Evolutionary conservation across 2,113 vertebrate genomes (phyloP).

Genomic region (Crotalus helleri): DNA sequence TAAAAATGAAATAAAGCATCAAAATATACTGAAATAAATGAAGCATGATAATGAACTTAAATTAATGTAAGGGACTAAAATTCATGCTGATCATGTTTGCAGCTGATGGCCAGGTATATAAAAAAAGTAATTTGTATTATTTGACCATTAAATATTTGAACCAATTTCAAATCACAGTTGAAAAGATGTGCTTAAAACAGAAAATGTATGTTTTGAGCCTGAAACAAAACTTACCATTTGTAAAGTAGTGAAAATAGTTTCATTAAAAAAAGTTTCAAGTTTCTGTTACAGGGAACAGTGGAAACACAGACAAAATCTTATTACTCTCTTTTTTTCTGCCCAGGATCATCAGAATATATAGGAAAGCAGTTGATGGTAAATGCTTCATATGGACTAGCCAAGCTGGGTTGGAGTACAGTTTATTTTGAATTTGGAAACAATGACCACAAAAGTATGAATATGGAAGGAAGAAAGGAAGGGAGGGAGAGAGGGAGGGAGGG

Average conservation of each 20-base stretch:
- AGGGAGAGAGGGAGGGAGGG: too few relatives aligned
- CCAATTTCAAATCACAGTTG: not conserved
- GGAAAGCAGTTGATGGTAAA: not conserved
- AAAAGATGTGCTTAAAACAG: not conserved
- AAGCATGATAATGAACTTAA: slow-evolving; percentile 4
- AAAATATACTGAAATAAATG: slow-evolving; percentile 8
- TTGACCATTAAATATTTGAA: not conserved
- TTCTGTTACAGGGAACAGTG: not conserved
- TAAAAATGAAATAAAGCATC: slow-evolving; percentile 11
- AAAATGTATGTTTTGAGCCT: not conserved
- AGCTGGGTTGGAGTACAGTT: not conserved
- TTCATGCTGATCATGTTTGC: not conserved
- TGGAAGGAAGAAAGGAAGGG: not conserved
- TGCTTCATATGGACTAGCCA: not conserved
- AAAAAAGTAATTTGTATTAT: not conserved
- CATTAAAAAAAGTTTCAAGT: not conserved
- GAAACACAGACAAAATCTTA: not conserved
- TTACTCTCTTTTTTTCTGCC: not conserved
- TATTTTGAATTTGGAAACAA: too few relatives aligned
- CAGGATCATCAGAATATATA: not conserved
- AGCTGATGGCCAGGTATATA: not conserved
- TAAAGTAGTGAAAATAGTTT: not conserved
- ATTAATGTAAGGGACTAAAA: not conserved
- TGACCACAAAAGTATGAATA: not conserved
- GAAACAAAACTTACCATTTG: not conserved